Percentiles rank a stretch among this genome's conserved stretches.
Evolutionary conservation across 1,140 invertebrate species (phyloP).

Genomic region (Diuraphis noxia): DNA sequence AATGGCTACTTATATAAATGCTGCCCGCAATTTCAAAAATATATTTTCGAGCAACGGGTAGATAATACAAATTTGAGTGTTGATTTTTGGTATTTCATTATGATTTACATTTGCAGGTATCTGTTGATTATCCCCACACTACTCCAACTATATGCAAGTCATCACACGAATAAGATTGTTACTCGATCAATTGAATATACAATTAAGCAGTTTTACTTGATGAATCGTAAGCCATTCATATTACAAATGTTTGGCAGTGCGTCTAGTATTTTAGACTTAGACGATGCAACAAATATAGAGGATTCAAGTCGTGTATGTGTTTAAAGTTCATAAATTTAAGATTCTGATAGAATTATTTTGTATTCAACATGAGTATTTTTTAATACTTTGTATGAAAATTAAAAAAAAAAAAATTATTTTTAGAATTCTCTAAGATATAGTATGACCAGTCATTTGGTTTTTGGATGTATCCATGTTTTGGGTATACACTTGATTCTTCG

Average conservation of each 20-base stretch:
- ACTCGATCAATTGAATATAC: constrained; percentile 96
- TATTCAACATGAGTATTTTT: not conserved
- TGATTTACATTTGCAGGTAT: constrained; percentile 68
- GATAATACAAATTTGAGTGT: not conserved
- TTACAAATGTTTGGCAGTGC: constrained; percentile 98
- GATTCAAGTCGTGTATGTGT: constrained; percentile 70
- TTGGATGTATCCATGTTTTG: constrained; percentile 13
- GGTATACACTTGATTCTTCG: constrained; percentile 7
- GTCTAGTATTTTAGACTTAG: constrained; percentile 92
- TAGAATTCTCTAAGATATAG: not conserved
- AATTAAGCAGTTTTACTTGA: constrained; percentile 96
- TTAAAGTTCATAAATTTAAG: not conserved
- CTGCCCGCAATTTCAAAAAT: constrained; percentile 97
- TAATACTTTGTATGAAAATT: not conserved
- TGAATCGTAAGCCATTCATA: constrained; percentile 98
- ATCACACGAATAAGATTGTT: constrained; percentile 94
- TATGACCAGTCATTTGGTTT: not conserved
- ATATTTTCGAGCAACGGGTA: constrained; percentile 97
- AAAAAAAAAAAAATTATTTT: not conserved
- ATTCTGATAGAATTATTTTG: not conserved
- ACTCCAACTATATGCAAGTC: constrained; percentile 93
- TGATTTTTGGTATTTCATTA: not conserved
- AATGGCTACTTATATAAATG: constrained; percentile 95
- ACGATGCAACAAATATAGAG: constrained; percentile 81
- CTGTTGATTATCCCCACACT: constrained; percentile 96